Base-by-base conservation (phyloP, 2,797 vertebrate species). In the Distichodus sexfasciatus region DNA sequence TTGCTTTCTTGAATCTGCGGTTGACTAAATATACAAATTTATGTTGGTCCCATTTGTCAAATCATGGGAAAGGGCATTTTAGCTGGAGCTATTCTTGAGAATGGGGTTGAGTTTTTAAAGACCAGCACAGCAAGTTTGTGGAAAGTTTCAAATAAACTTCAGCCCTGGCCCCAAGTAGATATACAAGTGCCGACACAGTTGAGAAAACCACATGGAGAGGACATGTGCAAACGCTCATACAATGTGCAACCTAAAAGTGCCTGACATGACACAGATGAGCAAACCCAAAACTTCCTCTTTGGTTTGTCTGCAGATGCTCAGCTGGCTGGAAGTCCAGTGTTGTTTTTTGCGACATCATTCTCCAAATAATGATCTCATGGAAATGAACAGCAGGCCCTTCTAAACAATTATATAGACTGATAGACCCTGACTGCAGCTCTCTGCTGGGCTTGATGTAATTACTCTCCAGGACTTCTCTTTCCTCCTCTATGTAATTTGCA, bases 381-480 rank as follows among this genome's bases (percentile, higher is more conserved):
- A 85, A 84, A 85, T 58, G 72, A 78, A 60, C 67, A 78, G 76
- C 77, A 84, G 85, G 76, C 83, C 76, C 80, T 79, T 76, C 79
- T 77, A 65, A 76, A 80, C 85, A 85, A 84, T 89, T 85, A 89
- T 87, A 90, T 88, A 85, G 72, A 11, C 76, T 70, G 87, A 90
- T 90, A 86, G 74, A 85, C 78, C 77, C 21, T 74, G 79, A 83
- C 81, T 55, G 41, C 47, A 71, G 73, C 77, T 79, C 65, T 73
- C 74, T 36, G 71, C 76, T 81, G 78, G 21, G 76, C 81, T 81
- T 90, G 86, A 91, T 90, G 79, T 71, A 83, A 89, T 90, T 90
- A 90, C 74, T 81, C 84, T 76, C 79, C 86, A 76, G 87, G 83
- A 84, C 85, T 80, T 83, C 83, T 86, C 83, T 83, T 84, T 78